These are phyloP conservation scores for Capitulum mitella DNA, from an alignment of 2,888 invertebrate species.

Conservation along the genomic window DNA sequence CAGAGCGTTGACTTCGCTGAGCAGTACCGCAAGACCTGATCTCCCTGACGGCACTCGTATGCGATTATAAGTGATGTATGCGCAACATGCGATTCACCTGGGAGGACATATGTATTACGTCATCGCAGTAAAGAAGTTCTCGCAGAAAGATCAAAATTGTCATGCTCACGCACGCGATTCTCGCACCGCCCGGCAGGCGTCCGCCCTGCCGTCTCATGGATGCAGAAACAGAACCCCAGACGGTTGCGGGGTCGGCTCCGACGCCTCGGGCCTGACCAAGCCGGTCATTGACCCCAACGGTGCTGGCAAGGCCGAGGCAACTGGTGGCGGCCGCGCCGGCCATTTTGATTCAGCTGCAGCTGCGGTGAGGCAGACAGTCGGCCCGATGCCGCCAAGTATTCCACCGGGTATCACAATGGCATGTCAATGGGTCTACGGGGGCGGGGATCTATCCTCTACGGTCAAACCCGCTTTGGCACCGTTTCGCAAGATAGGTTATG, in stretches of 20 bases:
- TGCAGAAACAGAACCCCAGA: too few species aligned
- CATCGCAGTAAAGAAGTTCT: neutral
- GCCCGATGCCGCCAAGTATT: neutral
- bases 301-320: neutral
- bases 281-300: too few species aligned
- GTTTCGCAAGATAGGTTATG: neutral
- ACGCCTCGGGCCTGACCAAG: too few species aligned
- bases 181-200: neutral
- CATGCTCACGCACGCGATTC: neutral
- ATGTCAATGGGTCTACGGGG: too few species aligned
- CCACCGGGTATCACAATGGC: constrained; percentile 1
- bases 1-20: too few species aligned
- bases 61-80: too few species aligned
- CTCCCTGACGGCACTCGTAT: too few species aligned
- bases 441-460: too few species aligned
- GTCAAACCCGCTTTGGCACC: neutral
- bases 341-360: neutral
- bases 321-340: neutral
- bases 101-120: neutral
- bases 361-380: neutral
- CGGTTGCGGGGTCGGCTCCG: too few species aligned
- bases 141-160: neutral
- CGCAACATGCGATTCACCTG: too few species aligned
- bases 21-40: too few species aligned
- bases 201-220: too few species aligned